A percentile compares a stretch with the other conserved stretches of the same genome.
phyloP scores from a whole-genome alignment of 64 coral and sea anemone genomes.

The Montipora efflorescens region DNA sequence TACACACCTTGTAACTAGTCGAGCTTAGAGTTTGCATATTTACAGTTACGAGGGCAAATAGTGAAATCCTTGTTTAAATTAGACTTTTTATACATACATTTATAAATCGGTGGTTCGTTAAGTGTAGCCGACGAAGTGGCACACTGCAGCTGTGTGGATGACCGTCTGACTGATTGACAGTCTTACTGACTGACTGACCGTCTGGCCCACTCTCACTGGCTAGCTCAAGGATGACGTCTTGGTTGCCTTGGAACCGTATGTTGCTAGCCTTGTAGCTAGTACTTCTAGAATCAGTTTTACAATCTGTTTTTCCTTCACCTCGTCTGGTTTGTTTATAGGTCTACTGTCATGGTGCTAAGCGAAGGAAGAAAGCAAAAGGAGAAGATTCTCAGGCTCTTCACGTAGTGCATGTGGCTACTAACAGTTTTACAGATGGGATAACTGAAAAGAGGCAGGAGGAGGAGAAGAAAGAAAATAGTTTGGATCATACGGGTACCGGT shows the following conservation, averaged over 20 bases:
- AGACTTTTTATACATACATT: too few species aligned
- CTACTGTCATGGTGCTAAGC: constrained; percentile 49
- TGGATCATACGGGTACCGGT: background rate
- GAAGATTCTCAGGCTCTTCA: constrained; percentile 29
- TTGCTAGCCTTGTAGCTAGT: too few species aligned
- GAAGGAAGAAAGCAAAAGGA: background rate
- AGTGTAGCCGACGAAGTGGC: too few species aligned
- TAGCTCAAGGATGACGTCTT: too few species aligned
- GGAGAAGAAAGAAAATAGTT: background rate
- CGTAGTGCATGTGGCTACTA: background rate
- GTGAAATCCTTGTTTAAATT: too few species aligned
- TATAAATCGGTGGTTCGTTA: too few species aligned
- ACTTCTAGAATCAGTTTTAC: background rate
- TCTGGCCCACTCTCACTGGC: background rate
- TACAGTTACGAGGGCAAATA: too few species aligned
- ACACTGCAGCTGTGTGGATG: background rate
- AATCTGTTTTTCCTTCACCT: background rate
- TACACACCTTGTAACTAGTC: too few species aligned
- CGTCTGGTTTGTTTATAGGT: constrained; percentile 10
- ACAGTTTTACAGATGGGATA: constrained; percentile 1
- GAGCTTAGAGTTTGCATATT: too few species aligned
- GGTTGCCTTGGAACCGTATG: too few species aligned
- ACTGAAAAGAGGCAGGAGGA: background rate
- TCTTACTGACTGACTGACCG: background rate
- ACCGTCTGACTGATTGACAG: background rate